Evolutionary conservation across 2,797 vertebrate species (phyloP).

Genomic region (Myotis daubentonii): DNA sequence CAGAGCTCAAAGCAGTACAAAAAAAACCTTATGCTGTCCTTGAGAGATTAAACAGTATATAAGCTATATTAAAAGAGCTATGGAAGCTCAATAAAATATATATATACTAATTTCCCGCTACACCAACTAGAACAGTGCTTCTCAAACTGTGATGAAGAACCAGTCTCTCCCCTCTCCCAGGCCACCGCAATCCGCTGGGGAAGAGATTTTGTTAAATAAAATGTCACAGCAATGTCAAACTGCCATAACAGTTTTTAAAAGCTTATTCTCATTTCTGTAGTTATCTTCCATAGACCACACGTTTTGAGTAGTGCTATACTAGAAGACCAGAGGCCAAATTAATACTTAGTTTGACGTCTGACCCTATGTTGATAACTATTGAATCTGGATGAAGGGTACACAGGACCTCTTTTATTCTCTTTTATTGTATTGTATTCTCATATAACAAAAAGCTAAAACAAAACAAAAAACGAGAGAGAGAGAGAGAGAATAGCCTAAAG

Average conservation of each 20-base stretch:
- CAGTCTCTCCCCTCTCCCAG: neutral
- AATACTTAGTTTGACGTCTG: neutral
- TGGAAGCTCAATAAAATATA: neutral
- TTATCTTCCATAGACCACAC: neutral
- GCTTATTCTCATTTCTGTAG: neutral
- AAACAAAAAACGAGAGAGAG: neutral
- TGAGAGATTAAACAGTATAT: neutral
- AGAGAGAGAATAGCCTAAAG: neutral
- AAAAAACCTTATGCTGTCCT: neutral
- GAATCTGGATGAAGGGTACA: neutral
- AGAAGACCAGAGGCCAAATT: conserved; percentile 14
- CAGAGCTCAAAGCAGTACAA: neutral
- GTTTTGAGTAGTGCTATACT: conserved; percentile 13
- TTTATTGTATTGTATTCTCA: conserved; percentile 22
- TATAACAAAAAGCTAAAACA: conserved; percentile 5
- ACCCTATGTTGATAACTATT: neutral
- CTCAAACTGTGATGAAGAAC: neutral
- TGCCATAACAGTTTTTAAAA: neutral
- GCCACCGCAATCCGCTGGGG: neutral
- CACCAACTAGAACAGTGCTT: neutral
- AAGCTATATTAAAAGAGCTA: neutral
- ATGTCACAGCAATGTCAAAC: neutral
- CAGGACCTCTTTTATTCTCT: neutral
- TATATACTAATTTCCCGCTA: neutral
- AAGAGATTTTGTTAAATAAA: conserved; percentile 34